phyloP scores from a whole-genome alignment of 2,888 invertebrate species.

The Hanleya hanleyi region DNA sequence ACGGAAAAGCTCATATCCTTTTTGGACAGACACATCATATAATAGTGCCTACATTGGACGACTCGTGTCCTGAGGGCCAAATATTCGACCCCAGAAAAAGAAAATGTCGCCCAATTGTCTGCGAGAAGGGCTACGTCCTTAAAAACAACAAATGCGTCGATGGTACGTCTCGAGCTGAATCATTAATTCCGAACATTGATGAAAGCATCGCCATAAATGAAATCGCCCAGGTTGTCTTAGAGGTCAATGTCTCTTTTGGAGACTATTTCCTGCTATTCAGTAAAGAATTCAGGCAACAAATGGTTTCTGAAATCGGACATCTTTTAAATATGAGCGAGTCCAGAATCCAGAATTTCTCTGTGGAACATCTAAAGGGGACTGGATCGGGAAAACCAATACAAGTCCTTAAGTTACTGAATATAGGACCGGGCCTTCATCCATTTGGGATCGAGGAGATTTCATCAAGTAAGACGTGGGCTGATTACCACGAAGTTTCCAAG shows the following conservation, averaged over 20 bases:
- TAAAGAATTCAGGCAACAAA: conserved; percentile 9
- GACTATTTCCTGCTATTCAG: conserved; percentile 22
- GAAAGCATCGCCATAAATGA: conserved; percentile 22
- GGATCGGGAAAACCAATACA: background rate
- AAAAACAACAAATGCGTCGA: conserved; percentile 38
- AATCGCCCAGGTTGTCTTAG: conserved; percentile 38
- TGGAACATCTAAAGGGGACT: background rate
- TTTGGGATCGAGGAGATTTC: no score
- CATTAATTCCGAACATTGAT: background rate
- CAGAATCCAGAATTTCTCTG: conserved; percentile 44
- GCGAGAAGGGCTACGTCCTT: no score
- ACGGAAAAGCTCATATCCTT: no score
- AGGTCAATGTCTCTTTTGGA: conserved; percentile 41
- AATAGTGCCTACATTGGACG: no score
- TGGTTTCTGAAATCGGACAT: conserved; percentile 33
- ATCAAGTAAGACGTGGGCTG: no score
- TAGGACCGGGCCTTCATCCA: no score
- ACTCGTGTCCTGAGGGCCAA: no score
- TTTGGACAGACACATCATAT: no score
- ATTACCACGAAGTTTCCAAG: no score
- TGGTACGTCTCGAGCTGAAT: background rate
- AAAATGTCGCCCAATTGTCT: no score
- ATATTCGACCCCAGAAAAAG: no score
- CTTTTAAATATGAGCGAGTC: conserved; percentile 44
- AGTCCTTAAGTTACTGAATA: no score